Conservation (phyloP, 2,888 invertebrate genomes). For the Lomographa bimaculata region DNA sequence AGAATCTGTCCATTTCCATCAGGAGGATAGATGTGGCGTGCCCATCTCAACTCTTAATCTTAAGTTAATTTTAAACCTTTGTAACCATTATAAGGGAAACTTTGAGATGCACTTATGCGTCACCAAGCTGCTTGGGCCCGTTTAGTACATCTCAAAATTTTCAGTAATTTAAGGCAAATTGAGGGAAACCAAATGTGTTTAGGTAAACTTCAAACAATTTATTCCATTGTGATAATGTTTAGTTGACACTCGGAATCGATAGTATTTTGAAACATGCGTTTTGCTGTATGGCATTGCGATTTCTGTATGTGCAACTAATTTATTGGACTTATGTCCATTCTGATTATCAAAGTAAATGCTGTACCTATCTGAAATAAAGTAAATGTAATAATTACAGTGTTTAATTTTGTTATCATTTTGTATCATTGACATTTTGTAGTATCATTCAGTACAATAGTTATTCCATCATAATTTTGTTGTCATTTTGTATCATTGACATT, state of each 20-base stretch:
- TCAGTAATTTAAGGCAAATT: conserved; percentile 57
- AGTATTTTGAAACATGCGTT: conserved; percentile 56
- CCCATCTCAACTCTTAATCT: conserved; percentile 72
- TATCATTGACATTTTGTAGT: too few species aligned
- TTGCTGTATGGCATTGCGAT: conserved; percentile 54
- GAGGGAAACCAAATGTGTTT: conserved; percentile 73
- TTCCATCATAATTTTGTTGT: too few species aligned
- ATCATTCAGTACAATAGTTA: too few species aligned
- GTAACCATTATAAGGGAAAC: conserved; percentile 49
- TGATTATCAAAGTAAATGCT: conserved; percentile 56
- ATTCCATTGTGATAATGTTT: conserved; percentile 78
- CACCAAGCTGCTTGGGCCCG: conserved; percentile 36
- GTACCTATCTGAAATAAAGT: too few species aligned
- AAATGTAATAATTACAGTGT: conserved; percentile 31
- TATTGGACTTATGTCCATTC: conserved; percentile 64
- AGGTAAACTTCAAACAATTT: conserved; percentile 64
- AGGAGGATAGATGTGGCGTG: conserved; percentile 58
- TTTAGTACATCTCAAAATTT: conserved; percentile 55
- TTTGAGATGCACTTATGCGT: conserved; percentile 50
- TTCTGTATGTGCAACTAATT: conserved; percentile 65
- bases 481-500: too few species aligned
- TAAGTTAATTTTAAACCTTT: conserved; percentile 77
- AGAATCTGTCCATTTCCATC: conserved; percentile 71
- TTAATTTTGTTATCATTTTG: too few species aligned
- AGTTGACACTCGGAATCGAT: conserved; percentile 61